phyloP scores from a whole-genome alignment of 1,140 invertebrate genomes.

The Caenorhabditis inopinata region DNA sequence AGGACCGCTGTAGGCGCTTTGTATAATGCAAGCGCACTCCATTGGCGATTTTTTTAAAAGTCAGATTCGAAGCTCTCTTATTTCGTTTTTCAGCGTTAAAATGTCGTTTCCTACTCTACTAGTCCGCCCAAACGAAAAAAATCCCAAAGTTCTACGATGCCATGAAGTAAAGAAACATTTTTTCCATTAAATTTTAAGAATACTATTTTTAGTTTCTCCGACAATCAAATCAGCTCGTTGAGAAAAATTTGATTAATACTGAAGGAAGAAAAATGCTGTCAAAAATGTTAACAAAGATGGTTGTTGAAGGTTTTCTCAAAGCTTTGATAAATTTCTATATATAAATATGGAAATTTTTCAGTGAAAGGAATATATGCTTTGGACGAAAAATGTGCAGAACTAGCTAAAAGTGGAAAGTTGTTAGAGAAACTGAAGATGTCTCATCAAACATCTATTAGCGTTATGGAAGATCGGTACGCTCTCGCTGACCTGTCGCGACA shows the following conservation, averaged over 20 bases:
- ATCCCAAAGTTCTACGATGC: background rate
- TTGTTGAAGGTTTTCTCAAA: background rate
- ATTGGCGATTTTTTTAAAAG: too few relatives aligned
- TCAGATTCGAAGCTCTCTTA: background rate
- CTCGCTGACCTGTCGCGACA: background rate
- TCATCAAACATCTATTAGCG: background rate
- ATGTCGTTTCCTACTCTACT: background rate
- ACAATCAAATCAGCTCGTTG: background rate
- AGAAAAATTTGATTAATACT: background rate
- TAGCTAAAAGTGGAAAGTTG: background rate
- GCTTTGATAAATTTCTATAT: too few relatives aligned
- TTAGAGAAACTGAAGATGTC: background rate
- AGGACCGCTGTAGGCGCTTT: too few relatives aligned
- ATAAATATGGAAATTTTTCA: background rate
- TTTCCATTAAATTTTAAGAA: background rate
- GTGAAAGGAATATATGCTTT: background rate
- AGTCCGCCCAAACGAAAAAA: background rate
- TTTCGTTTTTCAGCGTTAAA: background rate
- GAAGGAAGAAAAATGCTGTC: background rate
- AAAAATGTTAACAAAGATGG: background rate
- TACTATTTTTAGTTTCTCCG: background rate
- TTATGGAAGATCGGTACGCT: background rate
- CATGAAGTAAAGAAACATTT: background rate
- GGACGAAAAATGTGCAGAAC: background rate
- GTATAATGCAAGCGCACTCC: too few relatives aligned